A percentile compares a stretch with the other conserved stretches of the same genome.
Conservation (phyloP, 2,888 invertebrate species). For the Melieria omissa region DNA sequence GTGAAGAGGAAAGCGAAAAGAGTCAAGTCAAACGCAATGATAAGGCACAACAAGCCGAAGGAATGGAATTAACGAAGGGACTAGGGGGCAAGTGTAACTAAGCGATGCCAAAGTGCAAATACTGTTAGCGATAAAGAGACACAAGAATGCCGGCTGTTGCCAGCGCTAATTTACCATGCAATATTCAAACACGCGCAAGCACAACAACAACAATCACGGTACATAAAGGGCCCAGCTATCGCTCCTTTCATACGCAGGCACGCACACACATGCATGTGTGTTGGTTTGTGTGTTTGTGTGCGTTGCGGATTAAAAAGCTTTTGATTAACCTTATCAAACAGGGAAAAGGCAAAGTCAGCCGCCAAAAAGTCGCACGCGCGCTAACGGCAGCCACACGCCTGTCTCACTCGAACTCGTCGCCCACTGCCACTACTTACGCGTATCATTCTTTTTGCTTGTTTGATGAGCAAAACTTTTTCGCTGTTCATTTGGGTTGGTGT, state of each 20-base stretch:
- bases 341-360: not conserved
- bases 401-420: not conserved
- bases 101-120: not conserved
- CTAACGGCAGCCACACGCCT: not conserved
- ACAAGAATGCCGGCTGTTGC: not conserved
- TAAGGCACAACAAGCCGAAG: no score
- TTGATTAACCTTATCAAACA: slow-evolving; percentile 62
- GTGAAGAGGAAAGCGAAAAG: no score
- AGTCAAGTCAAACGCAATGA: no score
- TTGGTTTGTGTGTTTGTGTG: slow-evolving; percentile 41
- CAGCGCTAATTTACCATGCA: slow-evolving; percentile 54
- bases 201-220: not conserved
- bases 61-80: not conserved
- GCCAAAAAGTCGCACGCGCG: not conserved
- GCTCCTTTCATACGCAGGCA: not conserved
- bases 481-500: not conserved
- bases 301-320: slow-evolving; percentile 62
- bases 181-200: not conserved
- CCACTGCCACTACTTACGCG: not conserved
- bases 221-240: no score
- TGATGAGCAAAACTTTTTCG: slow-evolving; percentile 27
- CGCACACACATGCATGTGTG: slow-evolving; percentile 25
- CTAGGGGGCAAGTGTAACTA: not conserved
- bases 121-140: not conserved
- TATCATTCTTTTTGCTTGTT: not conserved